A percentile compares a stretch with the other conserved stretches of the same genome.
Conservation (phyloP, 2,888 invertebrate species). For the Macrosoma leucophasiata region DNA sequence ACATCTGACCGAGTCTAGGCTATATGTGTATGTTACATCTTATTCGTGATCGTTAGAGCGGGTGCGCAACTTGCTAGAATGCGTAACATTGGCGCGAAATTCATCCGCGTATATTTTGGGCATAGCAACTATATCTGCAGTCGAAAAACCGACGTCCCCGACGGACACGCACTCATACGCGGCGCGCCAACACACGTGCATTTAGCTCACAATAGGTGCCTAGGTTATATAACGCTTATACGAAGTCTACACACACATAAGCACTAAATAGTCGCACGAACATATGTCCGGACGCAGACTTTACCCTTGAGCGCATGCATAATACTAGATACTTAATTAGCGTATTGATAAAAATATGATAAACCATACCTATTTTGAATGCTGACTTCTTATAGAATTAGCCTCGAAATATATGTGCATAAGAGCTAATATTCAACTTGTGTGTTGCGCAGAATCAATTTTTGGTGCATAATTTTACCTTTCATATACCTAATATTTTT, state of each 20-base stretch:
- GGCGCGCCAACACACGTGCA: slow-evolving; percentile 41
- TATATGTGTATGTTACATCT: too few relatives aligned
- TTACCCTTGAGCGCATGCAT: slow-evolving; percentile 70
- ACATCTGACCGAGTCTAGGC: too few relatives aligned
- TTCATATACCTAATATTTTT: too few relatives aligned
- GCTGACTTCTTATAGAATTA: too few relatives aligned
- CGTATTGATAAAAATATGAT: slow-evolving; percentile 69
- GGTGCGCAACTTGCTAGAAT: slow-evolving; percentile 34
- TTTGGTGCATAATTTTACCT: too few relatives aligned
- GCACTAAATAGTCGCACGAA: slow-evolving; percentile 36
- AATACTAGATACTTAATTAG: slow-evolving; percentile 66
- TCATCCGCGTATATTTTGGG: slow-evolving; percentile 68
- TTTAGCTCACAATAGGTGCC: slow-evolving; percentile 49
- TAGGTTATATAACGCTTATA: slow-evolving; percentile 40
- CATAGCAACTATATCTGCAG: slow-evolving; percentile 70
- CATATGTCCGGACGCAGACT: slow-evolving; percentile 60
- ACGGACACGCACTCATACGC: slow-evolving; percentile 45
- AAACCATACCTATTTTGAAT: slow-evolving; percentile 39
- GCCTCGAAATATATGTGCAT: too few relatives aligned
- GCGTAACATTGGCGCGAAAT: slow-evolving; percentile 56
- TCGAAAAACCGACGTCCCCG: slow-evolving; percentile 62
- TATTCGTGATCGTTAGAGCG: too few relatives aligned
- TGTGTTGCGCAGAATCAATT: too few relatives aligned
- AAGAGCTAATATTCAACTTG: too few relatives aligned
- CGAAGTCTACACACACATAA: slow-evolving; percentile 30